Evolutionary conservation across 2,888 invertebrate genomes (phyloP), one percentile per base, ranked within the genome.

Genomic region (Phalera bucephala): DNA sequence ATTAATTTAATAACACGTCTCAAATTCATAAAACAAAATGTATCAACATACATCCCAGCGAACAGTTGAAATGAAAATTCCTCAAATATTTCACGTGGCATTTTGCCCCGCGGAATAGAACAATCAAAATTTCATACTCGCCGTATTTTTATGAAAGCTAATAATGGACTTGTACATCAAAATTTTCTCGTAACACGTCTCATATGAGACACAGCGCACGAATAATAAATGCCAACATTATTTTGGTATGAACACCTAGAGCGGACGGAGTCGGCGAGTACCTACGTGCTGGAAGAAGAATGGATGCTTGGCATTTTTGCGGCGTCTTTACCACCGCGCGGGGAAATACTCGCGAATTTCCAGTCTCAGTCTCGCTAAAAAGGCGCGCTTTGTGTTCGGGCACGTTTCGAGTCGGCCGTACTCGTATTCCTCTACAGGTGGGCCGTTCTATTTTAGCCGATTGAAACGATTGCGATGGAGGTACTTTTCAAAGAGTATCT

Each of bases 271-370:
- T 10, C 23, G 8, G 17, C 32, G 23, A 22, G 6, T 12, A n/a
- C 8, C n/a, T 13, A 8, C 6, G n/a, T 15, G 50, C 46, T 33
- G 40, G 36, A 38, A 53, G 59, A 29, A 36, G 61, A 59, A 61
- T 51, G 52, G 67, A 72, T 72, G 75, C 70, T 64, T 72, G 61
- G 60, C 72, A 77, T 78, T 78, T 76, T 72, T 74, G 76, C 65
- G 77, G 76, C 63, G 64, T 65, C 69, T 77, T 72, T 75, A 66
- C 63, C 50, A 61, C 61, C 55, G 60, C 60, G 49, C 48, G 48
- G 62, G 70, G 64, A 72, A 75, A 75, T 75, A 58, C 63, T 69
- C 65, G 60, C 61, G 66, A 71, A 75, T 71, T 72, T 72, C 70
- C 60, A 63, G 66, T 69, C 61, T 60, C 64, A 60, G 61, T 53